These are phyloP conservation scores for Daboia siamensis DNA, from an alignment of 2,113 vertebrate species.

Conservation along the genomic window DNA sequence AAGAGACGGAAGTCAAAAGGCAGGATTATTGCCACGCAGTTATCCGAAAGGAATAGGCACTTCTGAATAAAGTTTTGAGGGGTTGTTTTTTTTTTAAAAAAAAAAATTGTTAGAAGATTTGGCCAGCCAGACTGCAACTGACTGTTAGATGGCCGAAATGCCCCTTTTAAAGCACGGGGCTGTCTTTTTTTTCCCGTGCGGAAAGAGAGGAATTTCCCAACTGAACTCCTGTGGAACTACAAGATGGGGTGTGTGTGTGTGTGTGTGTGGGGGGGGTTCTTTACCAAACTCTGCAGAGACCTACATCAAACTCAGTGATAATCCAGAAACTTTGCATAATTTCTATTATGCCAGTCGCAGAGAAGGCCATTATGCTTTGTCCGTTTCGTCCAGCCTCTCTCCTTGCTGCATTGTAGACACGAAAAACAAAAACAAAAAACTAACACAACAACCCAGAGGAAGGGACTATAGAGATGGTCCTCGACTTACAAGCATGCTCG, in stretches of 20 bases:
- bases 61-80: not conserved
- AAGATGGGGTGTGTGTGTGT: no score
- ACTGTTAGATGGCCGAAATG: not conserved
- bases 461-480: not conserved
- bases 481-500: no score
- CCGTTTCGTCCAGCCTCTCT: no score
- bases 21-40: conserved; percentile 22
- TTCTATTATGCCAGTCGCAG: no score
- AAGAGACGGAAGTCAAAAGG: conserved; percentile 33
- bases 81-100: not conserved
- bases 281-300: not conserved
- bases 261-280: not conserved
- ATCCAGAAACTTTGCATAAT: not conserved
- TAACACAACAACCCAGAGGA: no score
- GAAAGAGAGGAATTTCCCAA: not conserved
- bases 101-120: not conserved
- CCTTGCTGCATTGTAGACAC: not conserved
- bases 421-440: no score
- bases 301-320: not conserved
- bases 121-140: not conserved
- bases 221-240: no score
- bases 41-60: not conserved
- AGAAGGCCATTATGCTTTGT: not conserved
- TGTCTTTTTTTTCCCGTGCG: no score
- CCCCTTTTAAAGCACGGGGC: no score